A percentile compares a stretch with the other conserved stretches of the same genome.
Evolutionary conservation across 2,797 vertebrate genomes (phyloP).

Genomic region (Cynodonichthys magdalenae): DNA sequence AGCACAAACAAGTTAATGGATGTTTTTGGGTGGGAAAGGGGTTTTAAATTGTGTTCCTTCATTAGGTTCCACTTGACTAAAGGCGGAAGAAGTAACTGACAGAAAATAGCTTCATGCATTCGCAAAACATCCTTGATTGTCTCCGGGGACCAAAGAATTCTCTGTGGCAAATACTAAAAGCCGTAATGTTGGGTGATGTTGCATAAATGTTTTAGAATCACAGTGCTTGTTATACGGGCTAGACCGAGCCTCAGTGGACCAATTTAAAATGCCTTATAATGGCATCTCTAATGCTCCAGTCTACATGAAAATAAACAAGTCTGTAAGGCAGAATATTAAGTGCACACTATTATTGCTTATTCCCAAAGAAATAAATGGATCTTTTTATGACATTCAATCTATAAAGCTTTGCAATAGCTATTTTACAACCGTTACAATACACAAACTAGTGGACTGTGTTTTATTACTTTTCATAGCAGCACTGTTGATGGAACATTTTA

Average conservation of each 20-base stretch:
- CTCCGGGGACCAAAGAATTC: constrained; percentile 47
- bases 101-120: constrained; percentile 30
- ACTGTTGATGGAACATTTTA: constrained; percentile 19
- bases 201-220: constrained; percentile 73
- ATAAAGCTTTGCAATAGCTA: constrained; percentile 39
- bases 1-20: constrained; percentile 50
- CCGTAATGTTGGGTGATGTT: constrained; percentile 56
- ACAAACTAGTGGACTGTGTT: constrained; percentile 36
- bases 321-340: constrained; percentile 73
- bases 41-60: constrained; percentile 20
- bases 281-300: constrained; percentile 69
- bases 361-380: constrained; percentile 68
- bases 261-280: constrained; percentile 68
- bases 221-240: constrained; percentile 55
- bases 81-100: constrained; percentile 23
- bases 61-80: constrained; percentile 10
- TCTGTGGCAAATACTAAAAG: constrained; percentile 54
- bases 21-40: constrained; percentile 20
- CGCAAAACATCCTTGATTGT: constrained; percentile 40
- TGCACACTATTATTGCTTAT: constrained; percentile 64
- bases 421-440: constrained; percentile 45
- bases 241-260: constrained; percentile 55
- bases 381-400: constrained; percentile 60
- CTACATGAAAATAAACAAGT: constrained; percentile 75
- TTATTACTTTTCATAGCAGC: constrained; percentile 35